Evolutionary conservation across 1,140 invertebrate genomes (phyloP).

Genomic region (Lordiphosa clarofinis): DNA sequence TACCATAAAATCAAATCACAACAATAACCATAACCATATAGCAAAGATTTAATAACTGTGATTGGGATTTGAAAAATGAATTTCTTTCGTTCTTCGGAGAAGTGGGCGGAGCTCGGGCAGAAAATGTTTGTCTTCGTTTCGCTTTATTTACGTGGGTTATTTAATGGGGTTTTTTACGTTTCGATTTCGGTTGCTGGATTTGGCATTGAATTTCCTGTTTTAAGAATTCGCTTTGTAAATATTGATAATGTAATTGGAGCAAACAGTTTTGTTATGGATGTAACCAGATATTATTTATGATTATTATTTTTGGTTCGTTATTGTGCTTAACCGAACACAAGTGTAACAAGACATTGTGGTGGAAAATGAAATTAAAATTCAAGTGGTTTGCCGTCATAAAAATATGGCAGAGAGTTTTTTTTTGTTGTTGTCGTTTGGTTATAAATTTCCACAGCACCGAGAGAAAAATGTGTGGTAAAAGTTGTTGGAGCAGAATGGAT

Average conservation of each 20-base stretch:
- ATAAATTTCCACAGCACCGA: too few species aligned
- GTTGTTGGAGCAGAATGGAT: too few species aligned
- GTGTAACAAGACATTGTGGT: slow-evolving; percentile 10
- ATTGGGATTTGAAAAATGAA: slow-evolving; percentile 77
- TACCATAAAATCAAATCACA: slow-evolving; percentile 78
- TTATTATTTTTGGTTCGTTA: slow-evolving; percentile 16
- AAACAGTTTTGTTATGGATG: slow-evolving; percentile 13
- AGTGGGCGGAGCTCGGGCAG: neutral
- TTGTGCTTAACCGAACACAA: neutral
- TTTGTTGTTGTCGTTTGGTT: too few species aligned
- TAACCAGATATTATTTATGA: slow-evolving; percentile 13
- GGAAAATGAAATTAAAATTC: neutral
- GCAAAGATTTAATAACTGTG: slow-evolving; percentile 78
- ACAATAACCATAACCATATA: slow-evolving; percentile 78
- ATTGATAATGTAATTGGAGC: slow-evolving; percentile 71
- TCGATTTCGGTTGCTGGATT: slow-evolving; percentile 26
- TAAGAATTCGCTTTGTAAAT: slow-evolving; percentile 40
- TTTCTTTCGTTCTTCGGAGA: slow-evolving; percentile 52
- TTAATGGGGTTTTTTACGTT: slow-evolving; percentile 61
- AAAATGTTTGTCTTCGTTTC: slow-evolving; percentile 27
- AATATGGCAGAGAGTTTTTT: too few species aligned
- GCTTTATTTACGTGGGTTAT: slow-evolving; percentile 68
- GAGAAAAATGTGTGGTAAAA: too few species aligned
- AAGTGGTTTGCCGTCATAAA: too few species aligned
- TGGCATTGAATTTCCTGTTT: slow-evolving; percentile 56